phyloP scores from a whole-genome alignment of 2,888 invertebrate species.

The Tuberolachnus salignus region DNA sequence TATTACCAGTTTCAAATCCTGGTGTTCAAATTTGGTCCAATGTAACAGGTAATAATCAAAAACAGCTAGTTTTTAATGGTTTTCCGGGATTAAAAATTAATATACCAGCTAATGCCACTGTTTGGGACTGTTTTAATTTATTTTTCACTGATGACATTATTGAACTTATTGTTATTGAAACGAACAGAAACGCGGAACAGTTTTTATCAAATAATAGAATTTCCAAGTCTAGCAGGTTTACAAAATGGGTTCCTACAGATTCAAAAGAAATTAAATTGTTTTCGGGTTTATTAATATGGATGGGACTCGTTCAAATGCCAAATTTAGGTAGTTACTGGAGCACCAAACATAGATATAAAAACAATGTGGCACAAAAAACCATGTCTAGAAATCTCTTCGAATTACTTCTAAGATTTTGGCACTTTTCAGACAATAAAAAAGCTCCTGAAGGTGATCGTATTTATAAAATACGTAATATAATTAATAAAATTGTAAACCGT shows the following conservation, averaged over 20 bases:
- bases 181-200: not conserved
- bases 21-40: too few relatives aligned
- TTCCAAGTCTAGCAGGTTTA: not conserved
- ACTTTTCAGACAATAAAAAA: not conserved
- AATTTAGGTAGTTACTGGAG: constrained; percentile 3
- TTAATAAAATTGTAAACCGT: not conserved
- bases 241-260: not conserved
- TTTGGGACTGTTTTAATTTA: not conserved
- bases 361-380: not conserved
- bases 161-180: not conserved
- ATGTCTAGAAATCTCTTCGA: constrained; percentile 17
- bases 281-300: not conserved
- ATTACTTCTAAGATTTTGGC: constrained; percentile 13
- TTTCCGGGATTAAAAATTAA: too few relatives aligned
- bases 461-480: not conserved
- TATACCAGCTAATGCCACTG: too few relatives aligned
- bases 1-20: too few relatives aligned
- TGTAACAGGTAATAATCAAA: too few relatives aligned
- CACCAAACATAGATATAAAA: not conserved
- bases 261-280: not conserved
- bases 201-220: not conserved
- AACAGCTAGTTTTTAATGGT: too few relatives aligned
- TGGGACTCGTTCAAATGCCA: constrained; percentile 6
- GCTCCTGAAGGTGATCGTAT: not conserved
- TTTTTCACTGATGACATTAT: not conserved